A percentile compares a stretch with the other conserved stretches of the same genome.
These are phyloP conservation scores for Thecophora atra DNA, from an alignment of 2,888 invertebrate species.

Conservation along the genomic window DNA sequence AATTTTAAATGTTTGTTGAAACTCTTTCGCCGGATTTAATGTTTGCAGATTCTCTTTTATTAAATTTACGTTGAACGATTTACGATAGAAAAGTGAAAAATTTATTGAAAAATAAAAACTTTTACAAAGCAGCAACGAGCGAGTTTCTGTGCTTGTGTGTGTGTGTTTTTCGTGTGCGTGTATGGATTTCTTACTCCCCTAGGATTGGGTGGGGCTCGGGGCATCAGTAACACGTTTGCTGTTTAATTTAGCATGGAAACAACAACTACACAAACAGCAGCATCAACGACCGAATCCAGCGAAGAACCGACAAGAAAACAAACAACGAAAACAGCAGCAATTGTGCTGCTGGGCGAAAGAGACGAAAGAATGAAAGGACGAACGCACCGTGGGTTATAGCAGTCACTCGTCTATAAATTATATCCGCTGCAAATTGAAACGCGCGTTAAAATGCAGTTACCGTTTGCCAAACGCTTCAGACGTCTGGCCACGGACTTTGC, in stretches of 20 bases:
- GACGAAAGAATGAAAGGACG: background rate
- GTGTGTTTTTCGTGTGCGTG: background rate
- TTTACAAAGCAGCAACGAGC: too few species aligned
- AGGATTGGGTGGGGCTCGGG: background rate
- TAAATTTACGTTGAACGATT: slow-evolving; percentile 11
- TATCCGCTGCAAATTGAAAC: slow-evolving; percentile 65
- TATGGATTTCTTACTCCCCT: background rate
- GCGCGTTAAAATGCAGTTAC: slow-evolving; percentile 65
- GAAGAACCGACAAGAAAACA: background rate
- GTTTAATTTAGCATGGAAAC: slow-evolving; percentile 47
- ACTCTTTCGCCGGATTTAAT: background rate
- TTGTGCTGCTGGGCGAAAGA: background rate
- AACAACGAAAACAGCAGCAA: background rate
- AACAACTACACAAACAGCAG: slow-evolving; percentile 15
- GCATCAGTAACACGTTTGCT: slow-evolving; percentile 9
- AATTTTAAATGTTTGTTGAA: background rate
- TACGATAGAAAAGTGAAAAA: background rate
- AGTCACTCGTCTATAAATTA: slow-evolving; percentile 65
- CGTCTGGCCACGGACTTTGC: background rate
- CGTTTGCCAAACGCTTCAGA: slow-evolving; percentile 49
- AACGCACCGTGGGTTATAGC: slow-evolving; percentile 38
- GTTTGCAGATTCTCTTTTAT: slow-evolving; percentile 20
- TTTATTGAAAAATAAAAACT: background rate
- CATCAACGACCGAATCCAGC: background rate
- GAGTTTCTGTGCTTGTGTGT: background rate